Base-by-base conservation (phyloP, 2,113 vertebrate species). In the Procavia capensis region DNA sequence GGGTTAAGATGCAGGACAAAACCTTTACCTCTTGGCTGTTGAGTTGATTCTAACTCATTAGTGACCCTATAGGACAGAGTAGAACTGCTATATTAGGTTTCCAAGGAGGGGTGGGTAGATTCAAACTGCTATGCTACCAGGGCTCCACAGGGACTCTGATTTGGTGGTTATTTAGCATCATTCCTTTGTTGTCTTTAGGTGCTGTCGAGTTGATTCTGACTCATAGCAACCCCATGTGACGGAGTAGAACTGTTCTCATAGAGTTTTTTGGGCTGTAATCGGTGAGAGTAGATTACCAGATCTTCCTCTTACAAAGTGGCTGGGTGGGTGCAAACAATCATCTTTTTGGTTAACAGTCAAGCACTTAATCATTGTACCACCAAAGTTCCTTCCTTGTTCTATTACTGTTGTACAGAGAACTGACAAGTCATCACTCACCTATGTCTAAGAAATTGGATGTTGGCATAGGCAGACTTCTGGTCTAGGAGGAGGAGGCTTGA, bases 161-260 rank as follows among this genome's bases (percentile, higher is more conserved):
- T 94, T 68, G 59, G 78, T 31, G 24, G 45, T 70, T 96, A 68
- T 78, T 89, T 96, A 72, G 74, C 14, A 6, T 50, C 29, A 1
- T 47, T 78, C n/a, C 41, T 3, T 78, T 61, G 25, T 14, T 72
- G n/a, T 72, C 41, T 16, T 72, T 72, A 39, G 36, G 36, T 70
- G 68, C 68, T 9, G 5, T 39, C 9, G 9, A 39, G 68, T 72
- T 72, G n/a, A 41, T 39, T 39, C 41, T 19, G 68, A 36, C 34
- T n/a, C 68, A 36, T 9, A 54, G 19, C 17, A 10, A 24, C n/a
- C 34, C n/a, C 68, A 20, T 22, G n/a, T 39, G 36, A 72, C 36
- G 41, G n/a, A 70, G 70, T 39, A 72, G 70, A 36, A 20, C 70
- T 39, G 20, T 36, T 22, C 61, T 19, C n/a, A 34, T 39, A 72